Evolutionary conservation across 2,797 vertebrate species (phyloP), one percentile per base, ranked within the genome.

Genomic region (Allobates femoralis): DNA sequence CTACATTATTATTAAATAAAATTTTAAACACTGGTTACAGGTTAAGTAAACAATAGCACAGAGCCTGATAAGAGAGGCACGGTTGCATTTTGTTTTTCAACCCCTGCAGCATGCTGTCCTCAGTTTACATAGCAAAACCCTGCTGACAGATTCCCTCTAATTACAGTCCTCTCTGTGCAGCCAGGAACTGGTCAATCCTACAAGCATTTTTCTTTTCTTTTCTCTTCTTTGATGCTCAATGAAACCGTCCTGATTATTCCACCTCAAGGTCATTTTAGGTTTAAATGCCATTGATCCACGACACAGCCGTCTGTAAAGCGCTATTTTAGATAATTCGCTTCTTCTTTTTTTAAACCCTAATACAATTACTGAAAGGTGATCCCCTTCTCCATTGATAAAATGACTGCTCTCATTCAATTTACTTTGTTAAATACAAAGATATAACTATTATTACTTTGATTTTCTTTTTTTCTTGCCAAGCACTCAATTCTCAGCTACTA

Each of bases 261-360:
- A 62, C 67, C 82, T 81, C 86, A 81, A 88, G 86, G 86, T 88
- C 69, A 81, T 34, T 60, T 16, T 50, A 32, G 66, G 77, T 88
- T 81, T 85, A 81, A 81, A 85, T 51, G 81, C 81, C 86, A 87
- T 62, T 73, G 86, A 87, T 83, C 62, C 37, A 50, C 30, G 37
- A 55, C 77, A 26, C 46, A 37, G 53, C 53, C 64, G 66, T 30
- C 82, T 58, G 56, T 26, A 81, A 83, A 50, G 21, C 50, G 56
- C 77, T 73, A 85, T 88, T 81, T 85, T 66, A 81, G 19, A 81
- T 62, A 11, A 75, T 64, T 86, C 26, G n/a, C 81, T 78, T 28
- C 74, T 28, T 73, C 79, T 53, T 73, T 73, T 84, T 53, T 73
- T 18, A 75, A 71, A 58, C 58, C 60, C n/a, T 76, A 66, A 32